phyloP scores from a whole-genome alignment of 2,113 vertebrate genomes.

The Stegastes partitus region DNA sequence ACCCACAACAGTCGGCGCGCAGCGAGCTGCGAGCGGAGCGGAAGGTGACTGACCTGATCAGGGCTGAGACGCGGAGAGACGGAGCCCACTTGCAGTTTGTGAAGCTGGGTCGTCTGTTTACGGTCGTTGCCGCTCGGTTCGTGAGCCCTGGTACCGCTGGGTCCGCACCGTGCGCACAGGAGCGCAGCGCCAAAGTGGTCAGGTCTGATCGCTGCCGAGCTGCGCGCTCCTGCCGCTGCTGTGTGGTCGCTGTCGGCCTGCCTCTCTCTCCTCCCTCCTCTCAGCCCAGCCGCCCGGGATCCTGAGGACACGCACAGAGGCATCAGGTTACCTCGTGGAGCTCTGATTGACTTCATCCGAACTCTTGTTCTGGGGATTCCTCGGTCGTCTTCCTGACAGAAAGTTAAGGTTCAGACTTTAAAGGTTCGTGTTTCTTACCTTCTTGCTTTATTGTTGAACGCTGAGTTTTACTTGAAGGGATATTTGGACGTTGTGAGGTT shows the following conservation, averaged over 20 bases:
- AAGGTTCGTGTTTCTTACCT: not conserved
- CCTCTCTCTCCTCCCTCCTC: slow-evolving; percentile 54
- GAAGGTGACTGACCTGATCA: slow-evolving; percentile 72
- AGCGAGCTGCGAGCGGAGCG: not conserved
- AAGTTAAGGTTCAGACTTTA: slow-evolving; percentile 16
- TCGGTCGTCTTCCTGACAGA: not conserved
- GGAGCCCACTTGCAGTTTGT: not conserved
- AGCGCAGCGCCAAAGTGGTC: slow-evolving; percentile 23
- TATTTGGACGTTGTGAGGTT: no score
- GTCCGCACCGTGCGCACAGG: slow-evolving; percentile 14
- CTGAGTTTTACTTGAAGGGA: no score
- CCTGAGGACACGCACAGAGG: slow-evolving; percentile 57
- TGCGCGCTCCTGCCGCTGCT: slow-evolving; percentile 39
- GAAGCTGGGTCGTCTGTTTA: not conserved
- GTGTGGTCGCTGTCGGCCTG: slow-evolving; percentile 21
- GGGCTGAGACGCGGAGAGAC: slow-evolving; percentile 12
- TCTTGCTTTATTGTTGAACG: not conserved
- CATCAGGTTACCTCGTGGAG: slow-evolving; percentile 53
- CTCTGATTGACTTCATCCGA: not conserved
- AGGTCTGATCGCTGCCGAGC: slow-evolving; percentile 23
- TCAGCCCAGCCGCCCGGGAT: slow-evolving; percentile 30
- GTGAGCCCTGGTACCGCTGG: not conserved
- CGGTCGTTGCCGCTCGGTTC: not conserved
- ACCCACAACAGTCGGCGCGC: slow-evolving; percentile 1
- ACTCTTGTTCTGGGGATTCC: not conserved